A percentile compares a stretch with the other conserved stretches of the same genome.
phyloP scores from a whole-genome alignment of 2,797 vertebrate genomes.

The Premnoplex brunnescens region DNA sequence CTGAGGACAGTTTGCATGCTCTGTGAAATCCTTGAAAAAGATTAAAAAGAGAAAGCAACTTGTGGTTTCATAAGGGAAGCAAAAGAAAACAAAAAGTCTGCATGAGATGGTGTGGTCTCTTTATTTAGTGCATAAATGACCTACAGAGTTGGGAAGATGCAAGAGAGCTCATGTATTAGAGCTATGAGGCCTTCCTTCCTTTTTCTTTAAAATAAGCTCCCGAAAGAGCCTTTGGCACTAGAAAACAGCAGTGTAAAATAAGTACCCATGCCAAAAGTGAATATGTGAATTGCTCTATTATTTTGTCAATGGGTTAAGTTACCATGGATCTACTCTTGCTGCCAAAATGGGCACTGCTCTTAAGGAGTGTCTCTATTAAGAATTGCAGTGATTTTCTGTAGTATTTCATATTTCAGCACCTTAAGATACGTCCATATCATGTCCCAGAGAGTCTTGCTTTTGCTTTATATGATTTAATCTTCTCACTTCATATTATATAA shows the following conservation, averaged over 20 bases:
- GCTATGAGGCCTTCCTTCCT: neutral
- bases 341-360: accelerated
- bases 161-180: neutral
- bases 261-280: neutral
- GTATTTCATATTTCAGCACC: neutral
- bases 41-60: neutral
- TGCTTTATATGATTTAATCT: neutral
- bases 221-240: neutral
- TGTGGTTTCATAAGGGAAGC: neutral
- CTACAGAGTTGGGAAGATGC: neutral
- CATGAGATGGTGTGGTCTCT: neutral
- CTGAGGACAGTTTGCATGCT: neutral
- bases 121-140: neutral
- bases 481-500: neutral
- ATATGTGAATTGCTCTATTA: neutral
- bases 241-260: neutral
- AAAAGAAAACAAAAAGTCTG: neutral
- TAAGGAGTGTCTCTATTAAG: neutral
- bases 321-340: neutral
- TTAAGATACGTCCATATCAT: neutral
- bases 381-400: neutral
- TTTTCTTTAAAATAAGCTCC: neutral
- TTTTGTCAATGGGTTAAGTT: neutral
- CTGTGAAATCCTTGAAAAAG: neutral
- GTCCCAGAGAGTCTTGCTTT: neutral